phyloP scores from a whole-genome alignment of 2,113 vertebrate species.

The Bubo blakistoni region DNA sequence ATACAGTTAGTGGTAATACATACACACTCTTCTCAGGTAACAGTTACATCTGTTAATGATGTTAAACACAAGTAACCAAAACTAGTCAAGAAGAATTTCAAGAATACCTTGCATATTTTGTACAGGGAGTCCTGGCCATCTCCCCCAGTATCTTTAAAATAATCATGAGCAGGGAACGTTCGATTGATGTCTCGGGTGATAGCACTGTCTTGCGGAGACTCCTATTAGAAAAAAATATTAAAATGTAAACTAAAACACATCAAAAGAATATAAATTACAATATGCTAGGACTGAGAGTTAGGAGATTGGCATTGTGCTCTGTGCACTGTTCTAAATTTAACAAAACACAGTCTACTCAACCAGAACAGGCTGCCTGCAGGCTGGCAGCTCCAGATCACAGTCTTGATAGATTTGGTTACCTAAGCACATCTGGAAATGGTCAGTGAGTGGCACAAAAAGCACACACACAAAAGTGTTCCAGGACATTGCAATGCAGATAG shows the following conservation, averaged over 20 bases:
- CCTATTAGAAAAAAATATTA: slow-evolving; percentile 68
- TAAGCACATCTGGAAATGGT: not conserved
- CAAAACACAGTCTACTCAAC: not conserved
- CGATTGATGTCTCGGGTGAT: slow-evolving; percentile 98
- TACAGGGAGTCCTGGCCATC: slow-evolving; percentile 98
- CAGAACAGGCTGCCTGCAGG: slow-evolving; percentile 1
- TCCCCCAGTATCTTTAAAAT: slow-evolving; percentile 98
- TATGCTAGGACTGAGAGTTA: not conserved
- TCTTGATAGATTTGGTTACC: not conserved
- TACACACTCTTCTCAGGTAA: not conserved
- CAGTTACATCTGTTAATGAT: not conserved
- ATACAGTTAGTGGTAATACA: not conserved
- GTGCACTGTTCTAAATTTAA: not conserved
- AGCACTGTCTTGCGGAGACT: slow-evolving; percentile 97
- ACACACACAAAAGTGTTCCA: not conserved
- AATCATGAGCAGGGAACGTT: slow-evolving; percentile 98
- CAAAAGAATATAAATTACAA: not conserved
- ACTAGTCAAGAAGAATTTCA: not conserved
- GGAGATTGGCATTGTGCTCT: not conserved
- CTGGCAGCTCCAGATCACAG: not conserved
- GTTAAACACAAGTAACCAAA: not conserved
- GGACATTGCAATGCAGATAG: not conserved
- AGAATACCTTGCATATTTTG: slow-evolving; percentile 97
- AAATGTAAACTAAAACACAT: not conserved
- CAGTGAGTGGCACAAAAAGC: not conserved